A percentile compares a stretch with the other conserved stretches of the same genome.
Conservation (phyloP, 92 coral and sea anemone species). For the Bergia sp. region DNA sequence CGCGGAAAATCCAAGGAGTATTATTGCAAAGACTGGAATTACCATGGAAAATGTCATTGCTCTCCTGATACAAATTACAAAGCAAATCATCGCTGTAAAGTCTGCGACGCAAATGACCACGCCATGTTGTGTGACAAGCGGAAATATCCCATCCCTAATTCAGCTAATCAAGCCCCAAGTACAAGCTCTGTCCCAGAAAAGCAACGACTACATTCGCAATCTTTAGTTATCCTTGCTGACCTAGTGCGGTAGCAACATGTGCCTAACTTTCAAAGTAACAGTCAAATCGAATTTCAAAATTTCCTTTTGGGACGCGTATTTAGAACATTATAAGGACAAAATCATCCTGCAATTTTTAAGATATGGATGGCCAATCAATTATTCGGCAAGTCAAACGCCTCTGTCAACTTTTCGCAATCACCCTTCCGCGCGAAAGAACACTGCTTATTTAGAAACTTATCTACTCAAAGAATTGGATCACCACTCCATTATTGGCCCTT, state of each 20-base stretch:
- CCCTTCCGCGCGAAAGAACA: slow-evolving; percentile 48
- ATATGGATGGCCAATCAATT: slow-evolving; percentile 59
- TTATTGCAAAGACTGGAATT: slow-evolving; percentile 59
- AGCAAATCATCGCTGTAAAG: slow-evolving; percentile 49
- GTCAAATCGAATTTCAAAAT: neutral
- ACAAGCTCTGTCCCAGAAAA: slow-evolving; percentile 7
- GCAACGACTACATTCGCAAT: neutral
- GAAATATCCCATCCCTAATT: slow-evolving; percentile 40
- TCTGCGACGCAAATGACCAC: slow-evolving; percentile 52
- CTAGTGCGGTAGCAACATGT: slow-evolving; percentile 19
- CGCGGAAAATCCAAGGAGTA: slow-evolving; percentile 7
- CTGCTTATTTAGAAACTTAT: slow-evolving; percentile 43
- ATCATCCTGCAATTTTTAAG: slow-evolving; percentile 43
- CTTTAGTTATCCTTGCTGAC: slow-evolving; percentile 46
- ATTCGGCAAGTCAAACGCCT: slow-evolving; percentile 15
- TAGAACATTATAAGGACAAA: neutral
- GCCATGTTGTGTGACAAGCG: slow-evolving; percentile 58
- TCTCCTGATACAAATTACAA: slow-evolving; percentile 33
- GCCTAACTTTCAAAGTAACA: slow-evolving; percentile 50
- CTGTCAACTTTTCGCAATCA: slow-evolving; percentile 41
- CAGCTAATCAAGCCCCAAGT: neutral
- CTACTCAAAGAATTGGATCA: slow-evolving; percentile 41
- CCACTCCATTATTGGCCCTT: slow-evolving; percentile 56
- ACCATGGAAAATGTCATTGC: slow-evolving; percentile 53
- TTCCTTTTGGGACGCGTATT: too few relatives aligned